A percentile compares a stretch with the other conserved stretches of the same genome.
Conservation (phyloP, 92 coral and sea anemone species). For the Porites rus region DNA sequence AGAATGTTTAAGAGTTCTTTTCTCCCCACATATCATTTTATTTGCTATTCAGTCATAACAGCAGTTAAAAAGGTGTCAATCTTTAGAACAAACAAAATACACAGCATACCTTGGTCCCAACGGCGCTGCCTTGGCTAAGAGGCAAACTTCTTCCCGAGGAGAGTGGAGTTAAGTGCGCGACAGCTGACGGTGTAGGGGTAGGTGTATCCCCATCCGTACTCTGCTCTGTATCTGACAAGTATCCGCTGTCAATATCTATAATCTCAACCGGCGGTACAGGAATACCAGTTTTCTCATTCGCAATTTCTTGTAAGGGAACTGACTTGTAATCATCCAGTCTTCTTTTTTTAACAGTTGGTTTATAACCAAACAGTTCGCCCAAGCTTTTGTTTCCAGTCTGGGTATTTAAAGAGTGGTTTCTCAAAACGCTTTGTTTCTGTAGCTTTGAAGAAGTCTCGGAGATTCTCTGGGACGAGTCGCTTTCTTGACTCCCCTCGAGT, state of each 20-base stretch:
- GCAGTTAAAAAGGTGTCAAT: background rate
- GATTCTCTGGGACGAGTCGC: background rate
- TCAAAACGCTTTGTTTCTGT: constrained; percentile 12
- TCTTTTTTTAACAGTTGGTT: background rate
- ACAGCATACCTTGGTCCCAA: constrained; percentile 57
- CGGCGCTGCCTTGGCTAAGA: constrained; percentile 38
- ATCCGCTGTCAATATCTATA: constrained; percentile 80
- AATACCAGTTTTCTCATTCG: background rate
- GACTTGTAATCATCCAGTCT: background rate
- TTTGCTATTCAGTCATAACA: background rate
- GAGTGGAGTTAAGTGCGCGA: constrained; percentile 12
- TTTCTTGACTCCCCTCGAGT: background rate
- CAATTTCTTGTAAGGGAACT: background rate
- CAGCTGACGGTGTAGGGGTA: constrained; percentile 28
- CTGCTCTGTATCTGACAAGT: constrained; percentile 78
- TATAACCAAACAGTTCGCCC: constrained; percentile 30
- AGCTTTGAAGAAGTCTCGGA: background rate
- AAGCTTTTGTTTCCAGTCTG: constrained; percentile 7
- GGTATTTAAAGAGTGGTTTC: constrained; percentile 19
- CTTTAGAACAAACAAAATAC: too few relatives aligned
- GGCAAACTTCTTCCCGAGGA: constrained; percentile 18
- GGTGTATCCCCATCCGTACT: constrained; percentile 79
- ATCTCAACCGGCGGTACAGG: constrained; percentile 12
- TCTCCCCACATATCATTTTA: too few relatives aligned
- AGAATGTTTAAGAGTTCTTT: too few relatives aligned